These are phyloP conservation scores for Synergus gifuensis DNA, from an alignment of 2,888 invertebrate genomes.

Conservation along the genomic window DNA sequence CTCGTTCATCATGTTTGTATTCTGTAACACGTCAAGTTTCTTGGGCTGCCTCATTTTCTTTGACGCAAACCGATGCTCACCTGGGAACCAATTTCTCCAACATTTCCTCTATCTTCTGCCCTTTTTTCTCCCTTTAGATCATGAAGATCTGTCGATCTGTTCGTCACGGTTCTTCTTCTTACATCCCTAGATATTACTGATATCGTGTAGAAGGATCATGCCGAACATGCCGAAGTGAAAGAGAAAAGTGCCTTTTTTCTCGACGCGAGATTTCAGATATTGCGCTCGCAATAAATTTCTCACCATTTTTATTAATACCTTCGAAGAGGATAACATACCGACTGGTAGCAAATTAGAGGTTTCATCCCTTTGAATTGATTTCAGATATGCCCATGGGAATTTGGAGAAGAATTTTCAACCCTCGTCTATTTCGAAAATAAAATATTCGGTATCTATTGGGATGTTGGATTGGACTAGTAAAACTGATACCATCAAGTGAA, in stretches of 20 bases:
- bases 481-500: too few relatives aligned
- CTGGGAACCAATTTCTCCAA: constrained; percentile 19
- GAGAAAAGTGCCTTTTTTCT: constrained; percentile 5
- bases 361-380: constrained; percentile 42
- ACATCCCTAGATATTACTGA: constrained; percentile 41
- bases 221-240: constrained; percentile 2
- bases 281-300: constrained; percentile 61
- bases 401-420: constrained; percentile 1
- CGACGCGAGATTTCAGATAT: constrained; percentile 40
- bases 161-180: constrained; percentile 38
- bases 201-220: constrained; percentile 40
- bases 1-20: constrained; percentile 37
- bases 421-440: neutral
- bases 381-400: constrained; percentile 40
- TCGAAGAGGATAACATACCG: constrained; percentile 7
- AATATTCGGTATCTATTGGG: too few relatives aligned
- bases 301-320: constrained; percentile 67
- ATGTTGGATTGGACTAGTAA: too few relatives aligned
- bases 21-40: constrained; percentile 16
- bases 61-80: constrained; percentile 2
- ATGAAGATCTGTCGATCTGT: neutral
- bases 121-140: constrained; percentile 7
- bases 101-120: neutral
- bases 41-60: constrained; percentile 28
- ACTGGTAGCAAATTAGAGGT: constrained; percentile 44